A percentile compares a stretch with the other conserved stretches of the same genome.
Evolutionary conservation across 2,888 invertebrate species (phyloP).

Genomic region (Salticus scenicus): DNA sequence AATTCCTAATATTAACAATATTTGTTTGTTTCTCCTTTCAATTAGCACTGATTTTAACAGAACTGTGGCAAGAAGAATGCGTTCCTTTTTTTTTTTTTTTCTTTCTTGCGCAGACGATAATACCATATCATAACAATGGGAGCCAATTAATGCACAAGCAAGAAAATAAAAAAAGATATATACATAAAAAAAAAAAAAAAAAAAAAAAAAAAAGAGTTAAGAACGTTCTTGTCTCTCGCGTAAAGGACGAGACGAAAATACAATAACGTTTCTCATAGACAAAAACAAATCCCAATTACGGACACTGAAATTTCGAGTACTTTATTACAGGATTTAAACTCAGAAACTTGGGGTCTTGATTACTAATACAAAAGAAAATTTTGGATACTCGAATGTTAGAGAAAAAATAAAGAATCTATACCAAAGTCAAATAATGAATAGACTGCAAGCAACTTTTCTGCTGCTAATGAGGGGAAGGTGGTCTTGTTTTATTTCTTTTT

Average conservation of each 20-base stretch:
- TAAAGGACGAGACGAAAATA: constrained; percentile 21
- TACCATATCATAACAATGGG: constrained; percentile 31
- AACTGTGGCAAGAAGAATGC: background rate
- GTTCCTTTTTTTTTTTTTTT: background rate
- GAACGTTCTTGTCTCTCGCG: background rate
- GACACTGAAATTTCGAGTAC: constrained; percentile 40
- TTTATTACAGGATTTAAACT: constrained; percentile 62
- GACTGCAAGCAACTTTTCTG: constrained; percentile 53
- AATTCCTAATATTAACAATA: background rate
- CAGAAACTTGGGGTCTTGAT: constrained; percentile 44
- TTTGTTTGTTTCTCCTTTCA: background rate
- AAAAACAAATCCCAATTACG: constrained; percentile 66
- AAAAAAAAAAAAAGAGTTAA: background rate
- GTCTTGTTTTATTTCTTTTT: constrained; percentile 51
- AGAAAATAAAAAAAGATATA: background rate
- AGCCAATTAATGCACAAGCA: constrained; percentile 49
- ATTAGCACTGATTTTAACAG: constrained; percentile 4
- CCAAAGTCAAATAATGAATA: constrained; percentile 44
- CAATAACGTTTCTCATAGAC: constrained; percentile 51
- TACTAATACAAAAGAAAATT: constrained; percentile 54
- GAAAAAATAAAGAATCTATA: constrained; percentile 36
- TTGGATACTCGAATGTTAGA: constrained; percentile 12
- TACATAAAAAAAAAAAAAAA: no score
- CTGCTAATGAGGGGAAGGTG: constrained; percentile 63
- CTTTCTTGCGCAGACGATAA: background rate